Base-by-base conservation (phyloP, 2,888 invertebrate species). In the Spodoptera exigua region DNA sequence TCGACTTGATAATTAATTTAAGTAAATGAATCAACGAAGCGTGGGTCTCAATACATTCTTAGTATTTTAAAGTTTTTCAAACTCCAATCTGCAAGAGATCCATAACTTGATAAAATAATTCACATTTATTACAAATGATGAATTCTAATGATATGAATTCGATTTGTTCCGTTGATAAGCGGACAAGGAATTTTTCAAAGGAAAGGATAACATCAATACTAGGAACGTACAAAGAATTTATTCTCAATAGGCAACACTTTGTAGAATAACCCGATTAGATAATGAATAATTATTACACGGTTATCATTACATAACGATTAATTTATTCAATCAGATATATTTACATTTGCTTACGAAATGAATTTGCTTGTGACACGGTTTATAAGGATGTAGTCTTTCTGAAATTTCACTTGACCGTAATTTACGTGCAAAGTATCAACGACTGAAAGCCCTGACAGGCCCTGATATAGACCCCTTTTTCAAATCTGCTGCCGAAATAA, bases 1-100 rank as follows among this genome's bases (percentile, higher is more conserved):
- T 72, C 44, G 67, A 68, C 56, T 73, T 47, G 67, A 74, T 67
- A 61, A 74, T 72, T 80, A 74, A 83, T 79, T 72, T 72, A 76
- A 74, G 68, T 71, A 71, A 74, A 73, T 77, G 79, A 68, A 65
- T 55, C 74, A 73, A 61, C 59, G 62, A 55, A 58, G 70, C 79
- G 75, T 78, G 74, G 76, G 76, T 60, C 46, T 64, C 67, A 66
- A 76, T 71, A 63, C 61, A 59, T 52, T 61, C 35, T 21, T 17
- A 56, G 46, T 59, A 74, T 75, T 69, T 57, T 57, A 51, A 43
- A 66, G 43, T 70, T 45, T 27, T 61, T 74, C 66, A 59, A 61
- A 70, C 55, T 40, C 59, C 41, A 62, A 63, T 61, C 43, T 27
- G 5, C 27, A 27, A 1, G 18, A 65, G 75, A 74, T 78, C 63